phyloP scores from a whole-genome alignment of 2,888 invertebrate genomes.

The Amblyteles armatorius region DNA sequence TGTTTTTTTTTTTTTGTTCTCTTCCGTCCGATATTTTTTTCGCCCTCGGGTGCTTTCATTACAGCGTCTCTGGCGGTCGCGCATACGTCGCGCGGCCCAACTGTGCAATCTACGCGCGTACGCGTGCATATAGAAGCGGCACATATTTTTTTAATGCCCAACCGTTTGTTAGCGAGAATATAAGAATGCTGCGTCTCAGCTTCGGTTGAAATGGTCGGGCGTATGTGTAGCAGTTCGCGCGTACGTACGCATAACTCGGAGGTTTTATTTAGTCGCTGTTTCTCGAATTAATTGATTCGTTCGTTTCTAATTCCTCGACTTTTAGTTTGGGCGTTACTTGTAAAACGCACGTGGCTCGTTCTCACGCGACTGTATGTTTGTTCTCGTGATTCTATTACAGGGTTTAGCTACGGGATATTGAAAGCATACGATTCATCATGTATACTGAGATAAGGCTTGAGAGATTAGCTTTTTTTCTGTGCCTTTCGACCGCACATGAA shows the following conservation, averaged over 20 bases:
- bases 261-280: background rate
- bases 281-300: background rate
- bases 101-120: background rate
- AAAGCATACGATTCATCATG: background rate
- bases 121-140: background rate
- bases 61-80: background rate
- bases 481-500: background rate
- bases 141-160: background rate
- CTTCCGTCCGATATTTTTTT: background rate
- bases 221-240: background rate
- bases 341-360: background rate
- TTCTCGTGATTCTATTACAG: background rate
- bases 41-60: constrained; percentile 14
- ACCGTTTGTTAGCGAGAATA: constrained; percentile 7
- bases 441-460: background rate
- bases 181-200: background rate
- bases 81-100: constrained; percentile 4
- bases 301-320: background rate
- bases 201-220: background rate
- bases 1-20: background rate
- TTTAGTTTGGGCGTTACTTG: background rate
- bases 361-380: background rate
- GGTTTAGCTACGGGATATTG: background rate
- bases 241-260: background rate
- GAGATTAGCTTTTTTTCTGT: background rate